These are phyloP conservation scores for Labroides dimidiatus DNA, from an alignment of 2,797 vertebrate genomes.

Conservation along the genomic window DNA sequence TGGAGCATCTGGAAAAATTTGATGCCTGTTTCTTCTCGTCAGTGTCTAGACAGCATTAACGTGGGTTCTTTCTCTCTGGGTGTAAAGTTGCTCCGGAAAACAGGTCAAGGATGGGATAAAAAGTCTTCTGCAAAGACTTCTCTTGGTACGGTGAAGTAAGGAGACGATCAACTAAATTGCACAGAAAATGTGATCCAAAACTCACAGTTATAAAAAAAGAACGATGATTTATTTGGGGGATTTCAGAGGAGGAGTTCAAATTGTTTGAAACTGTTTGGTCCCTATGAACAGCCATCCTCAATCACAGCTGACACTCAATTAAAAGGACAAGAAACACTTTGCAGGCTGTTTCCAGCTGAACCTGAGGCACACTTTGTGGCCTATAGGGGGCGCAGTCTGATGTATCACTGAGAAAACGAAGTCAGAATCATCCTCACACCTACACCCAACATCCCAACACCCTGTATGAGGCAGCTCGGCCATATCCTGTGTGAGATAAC, in stretches of 20 bases:
- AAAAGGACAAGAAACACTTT: not conserved
- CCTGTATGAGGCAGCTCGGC: constrained; percentile 21
- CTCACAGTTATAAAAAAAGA: constrained; percentile 7
- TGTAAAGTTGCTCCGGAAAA: constrained; percentile 31
- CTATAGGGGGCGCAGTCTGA: constrained; percentile 44
- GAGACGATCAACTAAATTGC: constrained; percentile 18
- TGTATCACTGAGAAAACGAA: constrained; percentile 2
- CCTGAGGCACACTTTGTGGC: not conserved
- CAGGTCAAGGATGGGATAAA: constrained; percentile 23
- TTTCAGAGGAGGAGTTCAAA: constrained; percentile 34
- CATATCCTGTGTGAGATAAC: constrained; percentile 33
- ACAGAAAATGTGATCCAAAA: constrained; percentile 1
- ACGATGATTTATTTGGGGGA: constrained; percentile 25
- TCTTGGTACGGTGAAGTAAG: not conserved
- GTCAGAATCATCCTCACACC: constrained; percentile 17
- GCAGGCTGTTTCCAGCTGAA: not conserved
- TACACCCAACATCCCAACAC: no score
- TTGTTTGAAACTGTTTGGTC: no score
- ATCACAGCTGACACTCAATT: constrained; percentile 3
- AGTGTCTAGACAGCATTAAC: constrained; percentile 65
- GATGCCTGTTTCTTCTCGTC: constrained; percentile 56
- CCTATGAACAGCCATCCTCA: constrained; percentile 7
- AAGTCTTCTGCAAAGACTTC: not conserved
- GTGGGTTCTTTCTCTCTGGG: constrained; percentile 46
- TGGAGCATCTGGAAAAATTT: constrained; percentile 70